These are phyloP conservation scores for Acrossocheilus wenchowensis DNA, from an alignment of 2,797 vertebrate genomes.

Conservation along the genomic window DNA sequence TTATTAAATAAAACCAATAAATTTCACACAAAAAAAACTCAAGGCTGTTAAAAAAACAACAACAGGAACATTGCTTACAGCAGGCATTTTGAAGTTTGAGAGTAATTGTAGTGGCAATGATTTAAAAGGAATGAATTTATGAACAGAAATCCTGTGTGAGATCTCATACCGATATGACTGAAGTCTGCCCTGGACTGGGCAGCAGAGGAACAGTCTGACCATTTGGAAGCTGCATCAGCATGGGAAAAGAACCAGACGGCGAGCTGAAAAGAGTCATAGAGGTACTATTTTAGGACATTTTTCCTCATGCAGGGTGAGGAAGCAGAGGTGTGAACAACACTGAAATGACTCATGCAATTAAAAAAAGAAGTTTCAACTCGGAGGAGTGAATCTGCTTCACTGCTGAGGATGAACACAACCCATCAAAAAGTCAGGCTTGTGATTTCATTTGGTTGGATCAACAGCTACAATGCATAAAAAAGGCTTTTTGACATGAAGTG, in stretches of 20 bases:
- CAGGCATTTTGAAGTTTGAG: background rate
- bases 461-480: background rate
- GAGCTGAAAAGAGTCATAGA: conserved; percentile 79
- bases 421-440: background rate
- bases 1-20: background rate
- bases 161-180: conserved; percentile 93
- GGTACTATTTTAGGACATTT: conserved; percentile 3
- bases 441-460: background rate
- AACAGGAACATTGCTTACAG: background rate
- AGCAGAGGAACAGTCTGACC: conserved; percentile 92
- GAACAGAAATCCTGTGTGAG: background rate
- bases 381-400: background rate
- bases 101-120: background rate
- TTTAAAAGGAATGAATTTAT: background rate
- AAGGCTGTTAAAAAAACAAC: background rate
- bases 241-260: conserved; percentile 87
- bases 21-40: background rate
- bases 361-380: conserved; percentile 22
- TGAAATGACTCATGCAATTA: conserved; percentile 38
- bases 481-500: conserved; percentile 36
- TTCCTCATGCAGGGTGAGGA: conserved; percentile 19
- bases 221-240: conserved; percentile 95
- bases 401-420: conserved; percentile 2
- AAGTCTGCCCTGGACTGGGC: conserved; percentile 92
- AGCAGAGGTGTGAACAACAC: conserved; percentile 39